Evolutionary conservation across 1,140 invertebrate species (phyloP), one percentile per base, ranked within the genome.

Genomic region (Bombus breviceps): DNA sequence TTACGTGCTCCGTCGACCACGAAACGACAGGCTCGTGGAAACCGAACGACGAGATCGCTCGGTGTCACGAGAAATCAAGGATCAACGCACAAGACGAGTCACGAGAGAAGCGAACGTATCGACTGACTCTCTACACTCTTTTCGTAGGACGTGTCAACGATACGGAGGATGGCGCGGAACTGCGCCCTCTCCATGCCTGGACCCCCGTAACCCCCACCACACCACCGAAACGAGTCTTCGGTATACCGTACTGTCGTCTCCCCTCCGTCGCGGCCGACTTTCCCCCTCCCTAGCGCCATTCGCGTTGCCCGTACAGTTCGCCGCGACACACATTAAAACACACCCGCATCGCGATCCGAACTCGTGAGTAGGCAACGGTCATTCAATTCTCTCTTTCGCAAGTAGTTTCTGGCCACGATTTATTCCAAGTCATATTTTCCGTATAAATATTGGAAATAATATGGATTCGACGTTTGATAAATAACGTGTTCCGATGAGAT

Each of bases 151-250:
- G 91, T 93, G 91, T 89, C 88, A 86, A 89, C 92, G 88, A 88
- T 88, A 90, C 92, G 92, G 86, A 93, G 92, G 93, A 92, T 93
- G 83, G 92, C 92, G 93, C 92, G 92, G 87, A 91, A 93, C 93
- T 93, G 92, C 92, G 92, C 92, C 92, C 91, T 93, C 91, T 91
- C 92, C 92, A 92, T 92, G 91, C 86, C 85, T 92, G 86, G 88
- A 93, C 85, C 91, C 88, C 85, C 86, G 77, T 87, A 84, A 73
- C 79, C 92, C 93, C 93, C 92, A 90, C 91, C 79, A 77, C 81
- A 25, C 83, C 81, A n/a, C 66, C 91, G 83, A 75, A 86, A 87
- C 91, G 86, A 91, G 86, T 89, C 91, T 87, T 88, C 90, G 85
- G 86, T 88, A 74, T 91, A 79, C 86, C 83, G 76, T 77, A 53